A percentile compares a stretch with the other conserved stretches of the same genome.
These are phyloP conservation scores for Phylloscopus collybita DNA, from an alignment of 2,797 vertebrate genomes.

Conservation along the genomic window DNA sequence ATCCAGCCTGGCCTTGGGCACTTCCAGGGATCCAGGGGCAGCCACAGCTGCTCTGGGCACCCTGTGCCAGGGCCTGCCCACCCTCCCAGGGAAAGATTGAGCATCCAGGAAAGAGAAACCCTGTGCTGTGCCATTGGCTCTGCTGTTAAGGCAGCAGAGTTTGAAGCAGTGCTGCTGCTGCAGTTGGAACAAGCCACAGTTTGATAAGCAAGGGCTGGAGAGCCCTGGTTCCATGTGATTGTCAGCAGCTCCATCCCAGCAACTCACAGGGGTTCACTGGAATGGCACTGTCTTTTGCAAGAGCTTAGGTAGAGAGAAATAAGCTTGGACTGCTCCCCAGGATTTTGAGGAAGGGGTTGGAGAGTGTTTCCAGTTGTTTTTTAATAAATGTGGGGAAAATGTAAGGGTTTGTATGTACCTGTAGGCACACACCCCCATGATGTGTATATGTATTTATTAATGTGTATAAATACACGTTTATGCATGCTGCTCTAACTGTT, in stretches of 20 bases:
- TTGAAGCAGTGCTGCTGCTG: not conserved
- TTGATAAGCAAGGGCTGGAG: not conserved
- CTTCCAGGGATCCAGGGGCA: not conserved
- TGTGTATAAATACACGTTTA: not conserved
- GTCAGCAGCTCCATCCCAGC: not conserved
- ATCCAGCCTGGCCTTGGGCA: fast-evolving
- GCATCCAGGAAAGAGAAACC: not conserved
- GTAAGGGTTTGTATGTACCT: not conserved
- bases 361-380: not conserved
- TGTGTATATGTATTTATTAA: fast-evolving
- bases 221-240: not conserved
- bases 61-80: not conserved
- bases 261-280: not conserved
- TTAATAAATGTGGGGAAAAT: not conserved
- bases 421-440: fast-evolving
- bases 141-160: not conserved
- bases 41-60: not conserved
- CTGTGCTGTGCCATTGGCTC: not conserved
- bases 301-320: not conserved
- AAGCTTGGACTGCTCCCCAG: not conserved
- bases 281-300: not conserved
- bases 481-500: not conserved
- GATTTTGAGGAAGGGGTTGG: not conserved
- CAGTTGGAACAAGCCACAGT: not conserved
- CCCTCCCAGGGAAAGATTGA: not conserved